Conservation (phyloP, 2,797 vertebrate species). For the Ctenochaetus hawaiiensis region DNA sequence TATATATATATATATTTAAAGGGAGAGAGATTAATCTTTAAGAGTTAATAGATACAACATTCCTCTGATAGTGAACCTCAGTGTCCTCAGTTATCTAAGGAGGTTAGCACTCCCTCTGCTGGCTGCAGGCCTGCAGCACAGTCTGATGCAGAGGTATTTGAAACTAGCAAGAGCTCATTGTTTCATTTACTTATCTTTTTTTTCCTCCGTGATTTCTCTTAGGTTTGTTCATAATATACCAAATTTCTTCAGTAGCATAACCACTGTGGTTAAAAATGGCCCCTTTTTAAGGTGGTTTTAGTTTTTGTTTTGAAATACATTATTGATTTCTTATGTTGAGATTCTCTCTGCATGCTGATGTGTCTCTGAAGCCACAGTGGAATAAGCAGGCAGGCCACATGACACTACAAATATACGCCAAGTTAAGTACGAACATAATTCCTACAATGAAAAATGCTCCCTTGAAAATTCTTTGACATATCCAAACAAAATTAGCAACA, state of each 20-base stretch:
- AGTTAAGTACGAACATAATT: background rate
- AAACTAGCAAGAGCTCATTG: too few species aligned
- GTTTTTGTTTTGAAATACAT: background rate
- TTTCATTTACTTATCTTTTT: background rate
- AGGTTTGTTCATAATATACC: background rate
- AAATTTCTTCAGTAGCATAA: background rate
- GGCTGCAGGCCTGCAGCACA: conserved; percentile 51
- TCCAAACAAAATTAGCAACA: conserved; percentile 11
- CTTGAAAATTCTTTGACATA: conserved; percentile 3
- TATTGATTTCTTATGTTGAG: background rate
- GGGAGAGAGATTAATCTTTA: background rate
- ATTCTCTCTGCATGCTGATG: background rate
- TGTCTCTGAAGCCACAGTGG: background rate
- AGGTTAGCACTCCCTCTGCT: conserved; percentile 71
- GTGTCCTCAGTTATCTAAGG: conserved; percentile 29
- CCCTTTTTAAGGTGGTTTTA: background rate
- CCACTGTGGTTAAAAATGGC: background rate
- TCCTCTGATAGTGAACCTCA: conserved; percentile 2
- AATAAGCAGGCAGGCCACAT: background rate
- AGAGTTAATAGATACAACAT: conserved; percentile 5
- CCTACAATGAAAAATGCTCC: background rate
- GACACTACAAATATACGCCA: background rate
- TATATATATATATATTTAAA: conserved; percentile 1
- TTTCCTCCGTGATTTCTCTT: background rate
- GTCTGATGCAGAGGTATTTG: background rate